phyloP scores from a whole-genome alignment of 2,888 invertebrate species.

The Flabesymbios commensalis region DNA sequence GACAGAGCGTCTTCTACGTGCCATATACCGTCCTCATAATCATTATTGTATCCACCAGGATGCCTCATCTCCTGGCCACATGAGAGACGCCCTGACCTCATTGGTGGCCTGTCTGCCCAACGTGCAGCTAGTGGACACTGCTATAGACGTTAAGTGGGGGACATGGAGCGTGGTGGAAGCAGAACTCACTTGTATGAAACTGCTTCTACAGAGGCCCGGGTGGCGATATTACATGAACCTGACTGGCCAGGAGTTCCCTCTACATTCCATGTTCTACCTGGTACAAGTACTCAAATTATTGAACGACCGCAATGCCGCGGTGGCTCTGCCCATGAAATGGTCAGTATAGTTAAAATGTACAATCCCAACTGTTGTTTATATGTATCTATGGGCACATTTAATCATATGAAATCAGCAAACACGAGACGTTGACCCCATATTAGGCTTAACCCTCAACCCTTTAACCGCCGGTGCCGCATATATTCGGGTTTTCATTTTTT shows the following conservation, averaged over 20 bases:
- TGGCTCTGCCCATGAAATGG: too few relatives aligned
- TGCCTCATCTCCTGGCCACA: neutral
- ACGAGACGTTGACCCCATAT: too few relatives aligned
- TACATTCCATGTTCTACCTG: conserved; percentile 50
- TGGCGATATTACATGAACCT: conserved; percentile 44
- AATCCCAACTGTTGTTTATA: too few relatives aligned
- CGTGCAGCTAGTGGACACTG: neutral
- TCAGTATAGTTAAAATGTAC: too few relatives aligned
- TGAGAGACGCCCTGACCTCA: conserved; percentile 2
- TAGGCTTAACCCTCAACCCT: too few relatives aligned
- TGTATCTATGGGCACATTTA: too few relatives aligned
- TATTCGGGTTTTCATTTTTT: too few relatives aligned
- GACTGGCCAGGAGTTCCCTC: conserved; percentile 48
- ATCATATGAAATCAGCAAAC: too few relatives aligned
- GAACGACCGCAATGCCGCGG: too few relatives aligned
- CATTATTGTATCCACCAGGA: conserved; percentile 18
- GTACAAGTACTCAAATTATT: conserved; percentile 44
- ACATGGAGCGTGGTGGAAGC: conserved; percentile 14
- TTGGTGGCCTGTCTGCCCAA: conserved; percentile 13
- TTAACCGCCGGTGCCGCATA: too few relatives aligned
- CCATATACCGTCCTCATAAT: conserved; percentile 18
- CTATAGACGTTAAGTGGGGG: conserved; percentile 10
- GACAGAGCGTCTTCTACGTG: conserved; percentile 11
- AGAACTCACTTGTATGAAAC: conserved; percentile 7
- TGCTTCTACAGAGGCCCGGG: neutral